These are phyloP conservation scores for Ameiurus melas DNA, from an alignment of 2,113 vertebrate species.

Conservation along the genomic window DNA sequence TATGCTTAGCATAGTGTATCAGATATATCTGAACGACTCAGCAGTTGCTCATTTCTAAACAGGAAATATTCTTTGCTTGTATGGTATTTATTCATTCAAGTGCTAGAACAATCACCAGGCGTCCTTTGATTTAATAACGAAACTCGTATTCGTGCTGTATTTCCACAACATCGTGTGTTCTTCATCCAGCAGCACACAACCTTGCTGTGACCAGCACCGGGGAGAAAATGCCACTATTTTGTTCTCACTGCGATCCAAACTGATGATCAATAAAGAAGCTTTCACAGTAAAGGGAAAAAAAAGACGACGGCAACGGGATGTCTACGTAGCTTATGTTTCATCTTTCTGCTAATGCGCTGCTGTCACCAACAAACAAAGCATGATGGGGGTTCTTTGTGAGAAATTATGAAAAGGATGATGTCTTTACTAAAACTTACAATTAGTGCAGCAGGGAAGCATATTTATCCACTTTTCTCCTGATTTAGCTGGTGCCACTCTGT, in stretches of 20 bases:
- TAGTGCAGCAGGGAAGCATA: neutral
- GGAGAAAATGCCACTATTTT: neutral
- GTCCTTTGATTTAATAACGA: neutral
- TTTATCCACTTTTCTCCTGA: neutral
- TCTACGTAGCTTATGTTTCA: neutral
- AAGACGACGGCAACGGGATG: neutral
- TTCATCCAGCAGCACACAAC: neutral
- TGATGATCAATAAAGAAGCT: neutral
- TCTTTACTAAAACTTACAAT: neutral
- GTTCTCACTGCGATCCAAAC: neutral
- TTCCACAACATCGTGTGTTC: neutral
- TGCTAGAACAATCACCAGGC: neutral
- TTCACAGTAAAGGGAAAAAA: neutral
- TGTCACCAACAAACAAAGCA: neutral
- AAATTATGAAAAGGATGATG: neutral
- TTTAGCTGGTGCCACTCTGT: neutral
- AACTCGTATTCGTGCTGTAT: neutral
- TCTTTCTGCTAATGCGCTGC: neutral
- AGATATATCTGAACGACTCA: neutral
- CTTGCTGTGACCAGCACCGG: neutral
- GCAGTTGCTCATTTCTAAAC: neutral
- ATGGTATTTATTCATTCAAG: neutral
- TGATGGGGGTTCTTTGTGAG: neutral
- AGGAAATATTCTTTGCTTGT: neutral
- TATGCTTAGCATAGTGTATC: neutral